Evolutionary conservation across 2,113 vertebrate species (phyloP), one percentile per base, ranked within the genome.

Genomic region (Actinemys pallida): DNA sequence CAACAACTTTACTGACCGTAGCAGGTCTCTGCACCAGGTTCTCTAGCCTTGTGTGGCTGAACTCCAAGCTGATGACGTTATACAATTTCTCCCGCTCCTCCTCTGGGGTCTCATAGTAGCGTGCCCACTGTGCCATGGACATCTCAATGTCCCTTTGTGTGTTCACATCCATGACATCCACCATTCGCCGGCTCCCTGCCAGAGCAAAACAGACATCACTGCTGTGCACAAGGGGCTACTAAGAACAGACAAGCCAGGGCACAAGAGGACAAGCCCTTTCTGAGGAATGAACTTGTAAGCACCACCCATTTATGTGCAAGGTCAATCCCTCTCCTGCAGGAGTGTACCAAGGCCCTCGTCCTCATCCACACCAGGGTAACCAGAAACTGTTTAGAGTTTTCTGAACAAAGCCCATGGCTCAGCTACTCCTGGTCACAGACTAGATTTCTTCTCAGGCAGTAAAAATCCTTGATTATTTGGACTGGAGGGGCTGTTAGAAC

Each of bases 121-220:
- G 99, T 17, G 99, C 98, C 99, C 99, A 99, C 97, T 99, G 99
- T 1, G 99, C 98, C 99, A 99, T 99, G 20, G 99, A 99, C 99
- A 99, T 99, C 98, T 99, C 99, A 0, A 99, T 99, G 84, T 99
- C 99, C 92, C 99, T 99, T 97, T 99, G 99, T 0, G 99, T 99
- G 97, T 99, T 99, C 91, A 99, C 99, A 6, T 99, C 99, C 99
- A 99, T 99, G 95, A 99, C 99, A 1, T 99, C 99, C 65, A 99
- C 98, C 97, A 99, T 99, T 56, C 99, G 98, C 52, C 99, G 98
- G 97, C 99, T 99, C 95, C 99, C 99, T 99, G 97, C 20, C 96
- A 84, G 1, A 1, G 97, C 93, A 97, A 10, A 39, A 24, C 56
- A 79, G 0, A 42, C 0, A 0, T 88, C 90, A 88, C 92, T 45